Percentiles rank a stretch among this genome's conserved stretches.
phyloP scores from a whole-genome alignment of 2,113 vertebrate species.

The Corythaeola cristata region DNA sequence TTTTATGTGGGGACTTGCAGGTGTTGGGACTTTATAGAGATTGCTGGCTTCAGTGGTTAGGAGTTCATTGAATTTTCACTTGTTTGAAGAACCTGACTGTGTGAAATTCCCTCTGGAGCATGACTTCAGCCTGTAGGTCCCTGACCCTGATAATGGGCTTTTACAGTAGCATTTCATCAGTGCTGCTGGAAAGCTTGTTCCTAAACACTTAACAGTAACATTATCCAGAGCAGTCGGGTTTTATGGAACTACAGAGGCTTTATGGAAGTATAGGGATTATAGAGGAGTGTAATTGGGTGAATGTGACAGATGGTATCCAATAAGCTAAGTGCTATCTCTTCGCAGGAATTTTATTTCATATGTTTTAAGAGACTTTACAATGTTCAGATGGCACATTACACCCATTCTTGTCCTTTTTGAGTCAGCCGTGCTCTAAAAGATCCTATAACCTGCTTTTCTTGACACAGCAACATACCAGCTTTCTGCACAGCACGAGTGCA shows the following conservation, averaged over 20 bases:
- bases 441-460: neutral
- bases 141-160: neutral
- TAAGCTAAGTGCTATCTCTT: conserved; percentile 8
- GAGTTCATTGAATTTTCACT: neutral
- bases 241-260: neutral
- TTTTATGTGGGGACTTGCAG: neutral
- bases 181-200: neutral
- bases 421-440: neutral
- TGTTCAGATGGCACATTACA: neutral
- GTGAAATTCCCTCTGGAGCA: neutral
- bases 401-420: neutral
- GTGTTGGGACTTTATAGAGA: neutral
- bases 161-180: neutral
- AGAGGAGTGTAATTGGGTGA: conserved; percentile 13
- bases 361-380: neutral
- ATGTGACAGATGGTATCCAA: conserved; percentile 19
- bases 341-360: conserved; percentile 10
- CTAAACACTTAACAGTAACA: neutral
- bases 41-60: neutral
- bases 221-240: neutral
- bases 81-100: neutral
- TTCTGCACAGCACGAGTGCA: neutral
- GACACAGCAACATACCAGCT: neutral
- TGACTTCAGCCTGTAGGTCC: neutral
- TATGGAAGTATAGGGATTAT: neutral